Conservation (phyloP, 1,140 invertebrate species). For the Nephila pilipes region DNA sequence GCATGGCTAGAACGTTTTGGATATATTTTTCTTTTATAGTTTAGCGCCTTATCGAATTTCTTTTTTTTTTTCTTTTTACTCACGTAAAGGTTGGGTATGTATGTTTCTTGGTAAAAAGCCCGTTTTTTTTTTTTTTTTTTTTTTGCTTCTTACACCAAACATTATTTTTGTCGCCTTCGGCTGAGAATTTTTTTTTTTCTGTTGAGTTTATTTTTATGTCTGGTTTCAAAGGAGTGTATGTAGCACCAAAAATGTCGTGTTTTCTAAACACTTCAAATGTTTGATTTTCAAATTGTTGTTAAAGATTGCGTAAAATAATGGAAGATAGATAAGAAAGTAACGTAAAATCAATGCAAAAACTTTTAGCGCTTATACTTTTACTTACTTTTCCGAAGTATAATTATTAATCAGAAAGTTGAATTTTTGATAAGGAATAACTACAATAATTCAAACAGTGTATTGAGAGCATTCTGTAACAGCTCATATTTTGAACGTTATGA, state of each 20-base stretch:
- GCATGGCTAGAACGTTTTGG: slow-evolving; percentile 21
- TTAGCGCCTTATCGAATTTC: slow-evolving; percentile 29
- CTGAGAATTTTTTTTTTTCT: not conserved
- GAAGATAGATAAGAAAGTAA: no score
- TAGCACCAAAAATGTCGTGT: not conserved
- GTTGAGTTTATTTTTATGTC: not conserved
- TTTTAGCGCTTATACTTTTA: no score
- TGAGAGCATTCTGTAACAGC: no score
- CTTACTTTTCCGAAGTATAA: no score
- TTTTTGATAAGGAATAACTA: no score
- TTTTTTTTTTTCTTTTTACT: not conserved
- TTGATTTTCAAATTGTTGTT: not conserved
- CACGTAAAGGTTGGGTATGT: not conserved
- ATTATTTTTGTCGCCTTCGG: slow-evolving; percentile 14
- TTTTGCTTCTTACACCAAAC: not conserved
- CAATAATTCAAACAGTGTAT: no score
- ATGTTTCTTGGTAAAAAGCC: not conserved
- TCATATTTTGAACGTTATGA: no score
- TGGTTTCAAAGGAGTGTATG: not conserved
- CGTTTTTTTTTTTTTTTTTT: not conserved
- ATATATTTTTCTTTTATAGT: slow-evolving; percentile 24
- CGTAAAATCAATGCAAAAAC: no score
- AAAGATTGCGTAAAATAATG: no score
- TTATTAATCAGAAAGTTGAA: no score
- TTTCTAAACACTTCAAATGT: not conserved